Base-by-base conservation (phyloP, 2,797 vertebrate species). In the Tapirus indicus region DNA sequence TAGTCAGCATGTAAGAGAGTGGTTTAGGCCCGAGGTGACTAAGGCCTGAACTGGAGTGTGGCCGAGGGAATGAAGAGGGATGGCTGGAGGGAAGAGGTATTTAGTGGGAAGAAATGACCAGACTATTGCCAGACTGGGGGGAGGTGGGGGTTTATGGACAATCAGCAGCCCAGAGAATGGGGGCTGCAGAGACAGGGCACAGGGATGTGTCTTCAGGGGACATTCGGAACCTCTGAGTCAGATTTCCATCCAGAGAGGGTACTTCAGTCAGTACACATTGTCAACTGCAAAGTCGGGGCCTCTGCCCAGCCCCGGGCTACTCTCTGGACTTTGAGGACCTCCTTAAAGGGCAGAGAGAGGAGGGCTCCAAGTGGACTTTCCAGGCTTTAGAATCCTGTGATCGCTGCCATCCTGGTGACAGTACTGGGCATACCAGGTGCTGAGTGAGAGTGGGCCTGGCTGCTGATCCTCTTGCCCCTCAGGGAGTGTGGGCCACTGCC, bases 71-170 rank as follows among this genome's bases (percentile, higher is more conserved):
- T 56, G 66, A 29, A 78, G 60, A 35, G 17, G 27, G 38, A 12
- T 7, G 62, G 20, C 18, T 83, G 10, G 32, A 83, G 13, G 56
- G 35, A 78, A 92, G 54, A 62, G 44, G 41, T 32, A 1, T 79
- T 38, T 90, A 5, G 54, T 64, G 9, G 35, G 80, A 92, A 88
- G 35, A 64, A 74, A 54, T 79, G 56, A 58, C 72, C 72, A 52
- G 71, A 52, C n/a, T 79, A 75, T 6, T 66, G 80, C 32, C 83
- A 38, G 14, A 66, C 4, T 23, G 10, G 35, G 21, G 27, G 52
- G 35, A 0, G 2, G 5, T 13, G 10, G 21, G 21, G 56, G 32
- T 1, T 1, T n/a, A 8, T 18, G 29, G 71, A 21, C 18, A 23
- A 38, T n/a, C 7, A 60, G 49, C 20, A 18, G 69, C 68, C 54